phyloP scores from a whole-genome alignment of 2,113 vertebrate genomes.

The Perca schrenkii region DNA sequence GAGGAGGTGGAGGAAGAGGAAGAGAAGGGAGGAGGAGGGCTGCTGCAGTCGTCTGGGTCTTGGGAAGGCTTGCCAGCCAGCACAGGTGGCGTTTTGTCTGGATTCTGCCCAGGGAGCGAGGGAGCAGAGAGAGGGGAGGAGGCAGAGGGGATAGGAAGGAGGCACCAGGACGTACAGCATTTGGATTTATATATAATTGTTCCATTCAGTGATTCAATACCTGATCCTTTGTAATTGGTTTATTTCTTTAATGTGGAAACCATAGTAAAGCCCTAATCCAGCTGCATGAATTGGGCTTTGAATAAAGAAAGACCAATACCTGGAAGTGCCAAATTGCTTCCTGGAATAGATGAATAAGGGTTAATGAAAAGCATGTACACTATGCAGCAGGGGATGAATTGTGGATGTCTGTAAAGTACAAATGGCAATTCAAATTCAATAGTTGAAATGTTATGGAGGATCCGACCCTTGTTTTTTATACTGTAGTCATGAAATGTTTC shows the following conservation, averaged over 20 bases:
- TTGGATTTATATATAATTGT: conserved; percentile 59
- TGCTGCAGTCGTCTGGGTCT: conserved; percentile 64
- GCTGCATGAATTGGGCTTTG: conserved; percentile 32
- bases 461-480: conserved; percentile 43
- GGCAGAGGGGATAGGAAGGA: conserved; percentile 7
- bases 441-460: conserved; percentile 2
- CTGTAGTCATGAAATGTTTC: conserved; percentile 28
- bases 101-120: conserved; percentile 60
- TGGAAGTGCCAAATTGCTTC: conserved; percentile 46
- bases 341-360: conserved; percentile 41
- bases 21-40: conserved; percentile 35
- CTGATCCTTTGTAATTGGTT: conserved; percentile 60
- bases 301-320: conserved; percentile 39
- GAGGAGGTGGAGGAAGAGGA: conserved; percentile 17
- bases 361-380: conserved; percentile 50
- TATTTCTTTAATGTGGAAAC: conserved; percentile 43
- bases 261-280: conserved; percentile 44
- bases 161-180: conserved; percentile 40
- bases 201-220: conserved; percentile 45
- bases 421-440: conserved; percentile 25
- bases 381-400: conserved; percentile 37
- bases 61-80: conserved; percentile 57
- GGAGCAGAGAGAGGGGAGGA: conserved; percentile 32
- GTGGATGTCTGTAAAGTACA: conserved; percentile 33
- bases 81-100: conserved; percentile 78